A percentile compares a stretch with the other conserved stretches of the same genome.
These are phyloP conservation scores for Dreissena polymorpha DNA, from an alignment of 1,140 invertebrate genomes.

Conservation along the genomic window DNA sequence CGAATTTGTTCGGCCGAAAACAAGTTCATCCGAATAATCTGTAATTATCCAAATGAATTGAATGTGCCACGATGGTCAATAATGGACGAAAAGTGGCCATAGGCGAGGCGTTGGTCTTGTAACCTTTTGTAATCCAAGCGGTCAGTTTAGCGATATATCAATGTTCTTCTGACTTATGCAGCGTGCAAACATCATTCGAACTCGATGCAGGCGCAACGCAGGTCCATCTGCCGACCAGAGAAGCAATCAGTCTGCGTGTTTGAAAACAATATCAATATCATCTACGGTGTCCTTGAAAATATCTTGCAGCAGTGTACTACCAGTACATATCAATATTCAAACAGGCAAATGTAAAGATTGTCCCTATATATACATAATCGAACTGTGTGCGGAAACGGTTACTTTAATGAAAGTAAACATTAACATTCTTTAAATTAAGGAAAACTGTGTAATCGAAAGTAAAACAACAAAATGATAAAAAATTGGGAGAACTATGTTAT, in stretches of 20 bases:
- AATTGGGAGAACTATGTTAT: too few relatives aligned
- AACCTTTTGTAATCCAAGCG: slow-evolving; percentile 47
- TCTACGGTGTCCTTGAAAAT: neutral
- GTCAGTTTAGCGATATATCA: slow-evolving; percentile 46
- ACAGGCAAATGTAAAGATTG: too few relatives aligned
- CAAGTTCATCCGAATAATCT: slow-evolving; percentile 36
- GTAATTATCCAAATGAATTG: slow-evolving; percentile 39
- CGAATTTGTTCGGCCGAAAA: slow-evolving; percentile 36
- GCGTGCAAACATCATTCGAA: neutral
- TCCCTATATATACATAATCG: too few relatives aligned
- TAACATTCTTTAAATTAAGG: too few relatives aligned
- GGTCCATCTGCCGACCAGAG: slow-evolving; percentile 12
- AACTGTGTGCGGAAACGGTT: too few relatives aligned
- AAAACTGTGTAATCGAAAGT: too few relatives aligned
- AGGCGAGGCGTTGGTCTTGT: slow-evolving; percentile 35
- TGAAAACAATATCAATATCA: neutral
- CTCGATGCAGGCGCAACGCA: neutral
- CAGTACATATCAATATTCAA: neutral
- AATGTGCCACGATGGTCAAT: slow-evolving; percentile 33
- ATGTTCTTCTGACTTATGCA: slow-evolving; percentile 20
- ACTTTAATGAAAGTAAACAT: too few relatives aligned
- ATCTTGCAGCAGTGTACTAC: neutral
- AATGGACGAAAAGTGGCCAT: slow-evolving; percentile 38
- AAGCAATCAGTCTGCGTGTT: neutral
- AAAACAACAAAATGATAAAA: too few relatives aligned